These are phyloP conservation scores for Desmodus rotundus DNA, from an alignment of 2,113 vertebrate species.

Conservation along the genomic window DNA sequence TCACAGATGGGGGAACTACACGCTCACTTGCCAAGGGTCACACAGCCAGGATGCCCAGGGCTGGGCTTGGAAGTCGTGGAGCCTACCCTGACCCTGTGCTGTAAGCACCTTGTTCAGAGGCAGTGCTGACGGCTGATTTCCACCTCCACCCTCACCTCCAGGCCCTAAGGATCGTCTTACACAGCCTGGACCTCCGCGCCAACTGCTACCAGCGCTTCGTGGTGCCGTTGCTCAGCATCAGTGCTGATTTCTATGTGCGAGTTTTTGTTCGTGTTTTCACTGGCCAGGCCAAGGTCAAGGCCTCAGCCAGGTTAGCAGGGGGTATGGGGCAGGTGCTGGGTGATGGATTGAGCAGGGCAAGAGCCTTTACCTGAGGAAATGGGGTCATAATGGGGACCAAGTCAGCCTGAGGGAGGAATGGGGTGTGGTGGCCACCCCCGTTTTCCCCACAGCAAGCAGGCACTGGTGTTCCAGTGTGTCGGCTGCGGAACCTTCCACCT, in stretches of 20 bases:
- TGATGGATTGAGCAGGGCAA: neutral
- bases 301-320: slow-evolving; percentile 87
- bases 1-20: neutral
- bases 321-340: rapidly evolving
- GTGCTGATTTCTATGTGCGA: slow-evolving; percentile 92
- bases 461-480: slow-evolving; percentile 91
- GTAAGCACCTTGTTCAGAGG: neutral
- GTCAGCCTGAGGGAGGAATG: neutral
- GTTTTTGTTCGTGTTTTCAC: slow-evolving; percentile 91
- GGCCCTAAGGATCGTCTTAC: slow-evolving; percentile 92
- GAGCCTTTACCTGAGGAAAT: neutral
- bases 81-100: neutral
- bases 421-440: neutral
- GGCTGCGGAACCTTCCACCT: slow-evolving; percentile 91
- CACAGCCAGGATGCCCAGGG: neutral
- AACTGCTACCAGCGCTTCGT: slow-evolving; percentile 95
- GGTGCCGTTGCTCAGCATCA: slow-evolving; percentile 89
- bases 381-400: neutral
- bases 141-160: neutral
- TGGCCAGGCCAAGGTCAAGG: slow-evolving; percentile 90
- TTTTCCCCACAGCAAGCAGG: slow-evolving; percentile 86
- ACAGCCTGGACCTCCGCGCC: slow-evolving; percentile 90
- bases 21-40: neutral
- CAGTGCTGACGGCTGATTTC: neutral
- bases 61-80: neutral